Evolutionary conservation across 2,797 vertebrate species (phyloP).

Genomic region (Sebastes nivosus): DNA sequence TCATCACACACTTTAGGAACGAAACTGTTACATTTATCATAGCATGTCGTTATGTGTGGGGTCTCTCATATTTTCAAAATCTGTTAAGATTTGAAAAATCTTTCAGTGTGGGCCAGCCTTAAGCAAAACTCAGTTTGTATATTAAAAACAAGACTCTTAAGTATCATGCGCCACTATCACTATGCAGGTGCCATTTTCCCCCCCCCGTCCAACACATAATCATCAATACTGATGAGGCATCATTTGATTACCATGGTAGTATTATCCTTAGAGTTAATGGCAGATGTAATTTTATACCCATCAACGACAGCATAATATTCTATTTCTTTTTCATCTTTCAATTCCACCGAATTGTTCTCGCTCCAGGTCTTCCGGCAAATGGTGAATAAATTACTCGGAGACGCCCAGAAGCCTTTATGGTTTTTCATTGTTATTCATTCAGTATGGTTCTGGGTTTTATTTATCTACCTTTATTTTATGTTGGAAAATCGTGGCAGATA

Average conservation of each 20-base stretch:
- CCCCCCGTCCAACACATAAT: constrained; percentile 21
- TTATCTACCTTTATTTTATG: constrained; percentile 75
- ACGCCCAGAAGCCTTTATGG: constrained; percentile 67
- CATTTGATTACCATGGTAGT: constrained; percentile 64
- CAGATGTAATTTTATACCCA: constrained; percentile 74
- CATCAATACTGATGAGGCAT: constrained; percentile 69
- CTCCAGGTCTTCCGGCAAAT: constrained; percentile 71
- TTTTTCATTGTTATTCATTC: constrained; percentile 76
- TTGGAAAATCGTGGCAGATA: constrained; percentile 69
- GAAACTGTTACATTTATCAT: accelerated
- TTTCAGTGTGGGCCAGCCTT: not conserved
- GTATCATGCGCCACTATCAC: constrained; percentile 6
- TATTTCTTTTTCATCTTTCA: constrained; percentile 70
- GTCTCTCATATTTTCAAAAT: too few relatives aligned
- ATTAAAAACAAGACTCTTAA: constrained; percentile 14
- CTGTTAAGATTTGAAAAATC: too few relatives aligned
- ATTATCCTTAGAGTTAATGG: constrained; percentile 70
- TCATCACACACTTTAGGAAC: too few relatives aligned
- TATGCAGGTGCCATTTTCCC: constrained; percentile 50
- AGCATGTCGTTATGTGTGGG: too few relatives aligned
- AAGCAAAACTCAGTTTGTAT: constrained; percentile 27
- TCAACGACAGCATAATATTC: constrained; percentile 67
- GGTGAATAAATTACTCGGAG: constrained; percentile 76
- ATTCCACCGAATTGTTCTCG: constrained; percentile 70
- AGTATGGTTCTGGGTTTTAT: constrained; percentile 73